Evolutionary conservation across 2,113 vertebrate genomes (phyloP).

Genomic region (Barbus barbus): DNA sequence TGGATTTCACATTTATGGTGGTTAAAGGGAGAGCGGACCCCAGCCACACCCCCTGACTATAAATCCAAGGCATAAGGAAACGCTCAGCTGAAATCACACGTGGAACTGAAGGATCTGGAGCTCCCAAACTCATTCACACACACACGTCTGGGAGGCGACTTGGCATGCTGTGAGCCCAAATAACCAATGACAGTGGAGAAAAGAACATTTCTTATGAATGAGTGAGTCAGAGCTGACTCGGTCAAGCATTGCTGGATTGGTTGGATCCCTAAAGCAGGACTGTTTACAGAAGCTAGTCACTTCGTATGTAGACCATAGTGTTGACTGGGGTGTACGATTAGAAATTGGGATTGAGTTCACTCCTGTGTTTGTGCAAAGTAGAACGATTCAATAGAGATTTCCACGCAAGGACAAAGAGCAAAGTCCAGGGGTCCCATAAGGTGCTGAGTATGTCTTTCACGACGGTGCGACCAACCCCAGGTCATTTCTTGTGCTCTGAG

Average conservation of each 20-base stretch:
- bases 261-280: constrained; percentile 33
- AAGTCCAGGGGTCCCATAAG: not conserved
- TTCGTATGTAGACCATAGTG: not conserved
- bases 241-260: constrained; percentile 29
- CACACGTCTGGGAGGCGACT: constrained; percentile 26
- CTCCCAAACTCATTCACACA: constrained; percentile 47
- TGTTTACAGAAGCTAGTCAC: not conserved
- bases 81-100: constrained; percentile 56
- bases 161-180: constrained; percentile 37
- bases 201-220: constrained; percentile 37
- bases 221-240: constrained; percentile 36
- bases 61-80: constrained; percentile 61
- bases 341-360: not conserved
- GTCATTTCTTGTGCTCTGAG: constrained; percentile 88
- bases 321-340: not conserved
- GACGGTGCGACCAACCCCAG: constrained; percentile 87
- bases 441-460: constrained; percentile 80
- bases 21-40: constrained; percentile 52
- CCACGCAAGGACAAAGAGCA: not conserved
- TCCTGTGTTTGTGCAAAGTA: not conserved
- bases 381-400: not conserved
- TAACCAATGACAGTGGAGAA: constrained; percentile 17
- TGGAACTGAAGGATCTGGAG: constrained; percentile 52
- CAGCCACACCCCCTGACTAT: constrained; percentile 57
- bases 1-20: constrained; percentile 49